These are phyloP conservation scores for Oophaga sylvatica DNA, from an alignment of 2,797 vertebrate genomes.

Conservation along the genomic window DNA sequence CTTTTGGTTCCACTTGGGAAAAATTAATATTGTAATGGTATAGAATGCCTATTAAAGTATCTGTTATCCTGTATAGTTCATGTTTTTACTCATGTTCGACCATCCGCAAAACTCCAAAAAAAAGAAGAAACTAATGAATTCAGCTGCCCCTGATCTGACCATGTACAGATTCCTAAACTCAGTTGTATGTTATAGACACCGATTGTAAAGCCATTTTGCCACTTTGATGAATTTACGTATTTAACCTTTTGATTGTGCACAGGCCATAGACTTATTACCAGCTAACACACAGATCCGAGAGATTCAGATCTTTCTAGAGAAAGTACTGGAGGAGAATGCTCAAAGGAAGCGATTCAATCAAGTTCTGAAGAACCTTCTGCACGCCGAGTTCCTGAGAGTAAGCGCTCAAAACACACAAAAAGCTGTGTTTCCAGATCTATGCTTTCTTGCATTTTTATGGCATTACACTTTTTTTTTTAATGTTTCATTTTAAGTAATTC, in stretches of 20 bases:
- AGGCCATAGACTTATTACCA: conserved; percentile 96
- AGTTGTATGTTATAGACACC: not conserved
- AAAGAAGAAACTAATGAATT: too few relatives aligned
- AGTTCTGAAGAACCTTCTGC: conserved; percentile 95
- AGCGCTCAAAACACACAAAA: conserved; percentile 54
- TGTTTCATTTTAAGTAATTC: too few relatives aligned
- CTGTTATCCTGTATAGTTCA: too few relatives aligned
- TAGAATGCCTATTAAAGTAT: too few relatives aligned
- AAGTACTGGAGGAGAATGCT: conserved; percentile 95
- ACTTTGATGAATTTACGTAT: not conserved
- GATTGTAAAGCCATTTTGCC: not conserved
- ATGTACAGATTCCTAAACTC: too few relatives aligned
- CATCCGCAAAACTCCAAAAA: too few relatives aligned
- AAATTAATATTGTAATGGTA: too few relatives aligned
- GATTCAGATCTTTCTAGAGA: conserved; percentile 94
- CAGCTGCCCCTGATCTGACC: too few relatives aligned
- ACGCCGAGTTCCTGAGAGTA: conserved; percentile 94
- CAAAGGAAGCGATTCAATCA: conserved; percentile 93
- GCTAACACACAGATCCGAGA: conserved; percentile 96
- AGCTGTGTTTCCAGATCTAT: not conserved
- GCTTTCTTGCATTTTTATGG: too few relatives aligned
- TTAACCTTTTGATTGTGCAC: conserved; percentile 4
- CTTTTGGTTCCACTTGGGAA: too few relatives aligned
- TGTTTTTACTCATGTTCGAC: too few relatives aligned
- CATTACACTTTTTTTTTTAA: too few relatives aligned